These are phyloP conservation scores for Stenolophus ochropezus DNA, from an alignment of 2,888 invertebrate species.

Conservation along the genomic window DNA sequence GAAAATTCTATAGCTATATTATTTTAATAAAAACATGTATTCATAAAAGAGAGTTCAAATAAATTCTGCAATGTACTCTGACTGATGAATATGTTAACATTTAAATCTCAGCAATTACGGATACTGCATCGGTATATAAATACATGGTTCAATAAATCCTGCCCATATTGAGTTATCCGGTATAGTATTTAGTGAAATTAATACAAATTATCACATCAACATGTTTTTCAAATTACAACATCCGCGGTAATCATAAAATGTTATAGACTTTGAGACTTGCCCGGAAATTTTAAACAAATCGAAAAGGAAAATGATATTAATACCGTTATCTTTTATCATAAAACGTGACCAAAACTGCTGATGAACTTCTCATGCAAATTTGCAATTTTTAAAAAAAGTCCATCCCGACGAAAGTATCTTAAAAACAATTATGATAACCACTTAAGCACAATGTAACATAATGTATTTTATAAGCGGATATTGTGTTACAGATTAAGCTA, in stretches of 20 bases:
- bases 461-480: background rate
- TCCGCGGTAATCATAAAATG: conserved; percentile 16
- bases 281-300: conserved; percentile 5
- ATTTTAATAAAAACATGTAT: too few species aligned
- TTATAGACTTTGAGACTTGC: background rate
- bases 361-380: conserved; percentile 12
- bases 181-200: background rate
- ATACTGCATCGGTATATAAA: too few species aligned
- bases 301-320: conserved; percentile 13
- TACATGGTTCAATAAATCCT: background rate
- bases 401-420: background rate
- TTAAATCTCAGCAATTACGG: too few species aligned
- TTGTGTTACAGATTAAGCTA: background rate
- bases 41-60: too few species aligned
- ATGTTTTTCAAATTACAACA: conserved; percentile 12
- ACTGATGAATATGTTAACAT: too few species aligned
- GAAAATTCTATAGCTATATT: too few species aligned
- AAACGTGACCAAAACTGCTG: conserved; percentile 40
- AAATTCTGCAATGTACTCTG: too few species aligned
- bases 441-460: background rate
- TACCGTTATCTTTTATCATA: conserved; percentile 21
- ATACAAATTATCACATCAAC: conserved; percentile 8
- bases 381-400: background rate
- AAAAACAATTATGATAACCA: background rate
- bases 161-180: background rate